A percentile compares a stretch with the other conserved stretches of the same genome.
Conservation (phyloP, 2,888 invertebrate species). For the Lycocerus yunnanus region DNA sequence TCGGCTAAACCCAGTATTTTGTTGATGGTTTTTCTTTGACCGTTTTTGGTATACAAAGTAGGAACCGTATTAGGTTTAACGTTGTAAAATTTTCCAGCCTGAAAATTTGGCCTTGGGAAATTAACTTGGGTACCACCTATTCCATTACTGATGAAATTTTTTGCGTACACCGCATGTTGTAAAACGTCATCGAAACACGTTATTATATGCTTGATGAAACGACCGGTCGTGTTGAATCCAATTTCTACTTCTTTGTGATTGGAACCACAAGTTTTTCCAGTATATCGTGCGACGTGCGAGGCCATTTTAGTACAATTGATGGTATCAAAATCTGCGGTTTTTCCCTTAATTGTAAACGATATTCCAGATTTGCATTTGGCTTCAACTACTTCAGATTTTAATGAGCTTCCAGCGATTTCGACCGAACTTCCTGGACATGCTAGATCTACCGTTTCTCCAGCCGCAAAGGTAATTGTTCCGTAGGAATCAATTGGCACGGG, state of each 20-base stretch:
- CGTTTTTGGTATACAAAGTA: conserved; percentile 43
- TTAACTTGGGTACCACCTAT: conserved; percentile 58
- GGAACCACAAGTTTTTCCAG: conserved; percentile 55
- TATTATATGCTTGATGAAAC: conserved; percentile 58
- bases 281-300: conserved; percentile 53
- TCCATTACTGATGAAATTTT: conserved; percentile 56
- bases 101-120: conserved; percentile 58
- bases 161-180: conserved; percentile 60
- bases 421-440: conserved; percentile 36
- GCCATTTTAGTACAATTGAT: conserved; percentile 56
- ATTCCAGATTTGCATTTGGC: conserved; percentile 34
- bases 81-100: conserved; percentile 58
- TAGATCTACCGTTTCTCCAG: conserved; percentile 28
- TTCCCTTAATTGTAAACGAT: conserved; percentile 30
- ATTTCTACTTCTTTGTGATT: conserved; percentile 53
- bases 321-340: conserved; percentile 48
- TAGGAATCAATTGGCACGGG: conserved; percentile 31
- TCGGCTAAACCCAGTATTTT: conserved; percentile 41
- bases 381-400: conserved; percentile 9
- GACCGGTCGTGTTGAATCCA: conserved; percentile 58
- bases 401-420: conserved; percentile 18
- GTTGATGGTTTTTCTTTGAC: conserved; percentile 46
- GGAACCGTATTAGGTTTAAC: conserved; percentile 44
- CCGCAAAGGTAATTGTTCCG: conserved; percentile 31
- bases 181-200: conserved; percentile 61